These are phyloP conservation scores for Oegoconia quadripuncta DNA, from an alignment of 2,888 invertebrate genomes.

Conservation along the genomic window DNA sequence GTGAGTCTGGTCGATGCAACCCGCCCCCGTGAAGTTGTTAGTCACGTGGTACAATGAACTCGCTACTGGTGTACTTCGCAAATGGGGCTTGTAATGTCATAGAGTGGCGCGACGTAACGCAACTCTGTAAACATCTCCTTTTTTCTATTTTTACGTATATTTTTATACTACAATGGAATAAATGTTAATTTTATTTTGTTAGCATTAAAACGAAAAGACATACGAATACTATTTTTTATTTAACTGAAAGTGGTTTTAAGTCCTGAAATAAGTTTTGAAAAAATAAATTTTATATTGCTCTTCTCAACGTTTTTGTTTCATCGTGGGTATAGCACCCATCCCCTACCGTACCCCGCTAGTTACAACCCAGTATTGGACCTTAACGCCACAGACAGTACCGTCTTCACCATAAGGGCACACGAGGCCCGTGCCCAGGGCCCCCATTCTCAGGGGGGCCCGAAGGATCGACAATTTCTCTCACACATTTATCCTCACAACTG, in stretches of 20 bases:
- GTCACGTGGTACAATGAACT: conserved; percentile 5
- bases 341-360: neutral
- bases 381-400: too few species aligned
- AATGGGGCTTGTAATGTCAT: too few species aligned
- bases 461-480: neutral
- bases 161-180: conserved; percentile 76
- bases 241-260: conserved; percentile 21
- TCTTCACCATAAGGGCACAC: conserved; percentile 9
- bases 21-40: conserved; percentile 13
- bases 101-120: conserved; percentile 27
- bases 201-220: conserved; percentile 79
- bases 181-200: conserved; percentile 78
- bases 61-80: neutral
- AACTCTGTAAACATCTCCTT: conserved; percentile 32
- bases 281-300: conserved; percentile 76
- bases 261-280: conserved; percentile 52
- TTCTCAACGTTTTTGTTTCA: conserved; percentile 58
- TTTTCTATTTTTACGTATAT: conserved; percentile 76
- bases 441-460: neutral
- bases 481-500: too few species aligned
- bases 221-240: conserved; percentile 69
- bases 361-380: too few species aligned
- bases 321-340: conserved; percentile 4
- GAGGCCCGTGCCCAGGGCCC: conserved; percentile 7
- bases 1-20: conserved; percentile 4